Percentiles rank a stretch among this genome's conserved stretches.
phyloP scores from a whole-genome alignment of 2,888 invertebrate species.

The Synergus japonicus region DNA sequence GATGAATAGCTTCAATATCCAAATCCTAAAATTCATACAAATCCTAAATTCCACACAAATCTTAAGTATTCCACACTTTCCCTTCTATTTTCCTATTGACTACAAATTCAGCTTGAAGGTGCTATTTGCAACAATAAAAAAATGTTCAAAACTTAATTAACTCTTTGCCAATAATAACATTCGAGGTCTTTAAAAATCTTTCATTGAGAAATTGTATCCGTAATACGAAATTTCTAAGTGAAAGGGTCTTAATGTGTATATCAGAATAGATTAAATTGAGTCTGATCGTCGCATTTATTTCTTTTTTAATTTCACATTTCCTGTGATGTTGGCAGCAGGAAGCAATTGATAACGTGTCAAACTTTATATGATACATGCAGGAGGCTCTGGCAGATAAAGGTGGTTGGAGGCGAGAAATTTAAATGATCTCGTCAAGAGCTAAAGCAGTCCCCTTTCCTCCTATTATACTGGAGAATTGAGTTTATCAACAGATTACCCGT shows the following conservation, averaged over 20 bases:
- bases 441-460: conserved; percentile 30
- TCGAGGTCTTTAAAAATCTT: too few species aligned
- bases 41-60: too few species aligned
- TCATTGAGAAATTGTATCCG: not conserved
- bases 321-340: conserved; percentile 27
- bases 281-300: not conserved
- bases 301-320: conserved; percentile 24
- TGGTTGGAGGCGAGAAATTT: conserved; percentile 21
- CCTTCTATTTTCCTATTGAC: too few species aligned
- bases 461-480: conserved; percentile 26
- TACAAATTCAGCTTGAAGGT: not conserved
- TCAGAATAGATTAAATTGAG: not conserved
- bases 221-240: not conserved
- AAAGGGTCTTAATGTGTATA: not conserved
- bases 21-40: not conserved
- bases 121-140: too few species aligned
- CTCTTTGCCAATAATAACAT: not conserved
- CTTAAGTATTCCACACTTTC: not conserved
- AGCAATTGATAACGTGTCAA: conserved; percentile 40
- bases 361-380: conserved; percentile 19
- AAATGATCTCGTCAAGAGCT: conserved; percentile 20
- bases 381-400: conserved; percentile 28
- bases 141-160: not conserved
- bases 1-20: not conserved
- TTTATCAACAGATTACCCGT: conserved; percentile 35